These are phyloP conservation scores for Engraulis encrasicolus DNA, from an alignment of 2,113 vertebrate species.

Conservation along the genomic window DNA sequence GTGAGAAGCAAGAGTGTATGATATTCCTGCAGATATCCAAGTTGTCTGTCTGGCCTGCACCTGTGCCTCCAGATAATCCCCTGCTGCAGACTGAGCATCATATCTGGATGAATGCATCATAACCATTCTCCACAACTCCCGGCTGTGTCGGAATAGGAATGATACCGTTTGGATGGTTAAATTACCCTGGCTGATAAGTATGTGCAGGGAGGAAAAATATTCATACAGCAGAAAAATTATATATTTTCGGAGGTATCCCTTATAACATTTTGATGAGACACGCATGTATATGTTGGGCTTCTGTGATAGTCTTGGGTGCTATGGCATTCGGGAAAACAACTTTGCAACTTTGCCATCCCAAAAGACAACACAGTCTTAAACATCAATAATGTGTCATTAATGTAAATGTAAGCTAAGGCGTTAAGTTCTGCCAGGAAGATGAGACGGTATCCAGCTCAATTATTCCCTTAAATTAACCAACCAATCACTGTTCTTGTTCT, in stretches of 20 bases:
- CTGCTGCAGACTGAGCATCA: neutral
- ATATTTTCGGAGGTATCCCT: neutral
- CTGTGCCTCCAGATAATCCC: neutral
- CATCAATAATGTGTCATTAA: no score
- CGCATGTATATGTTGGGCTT: neutral
- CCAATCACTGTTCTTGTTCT: no score
- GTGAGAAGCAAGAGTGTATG: no score
- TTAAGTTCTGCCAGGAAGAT: no score
- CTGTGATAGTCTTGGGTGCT: neutral
- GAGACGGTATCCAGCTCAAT: no score
- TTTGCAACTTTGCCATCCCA: no score
- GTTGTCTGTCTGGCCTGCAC: neutral
- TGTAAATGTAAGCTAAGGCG: no score
- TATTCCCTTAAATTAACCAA: no score
- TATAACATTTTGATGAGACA: conserved; percentile 2
- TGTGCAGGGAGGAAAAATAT: neutral
- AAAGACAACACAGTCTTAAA: no score
- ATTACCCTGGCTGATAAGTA: neutral
- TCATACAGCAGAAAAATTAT: neutral
- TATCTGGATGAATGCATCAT: neutral
- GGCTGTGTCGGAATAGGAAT: neutral
- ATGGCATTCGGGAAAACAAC: neutral
- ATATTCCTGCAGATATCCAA: neutral
- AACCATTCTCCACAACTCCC: neutral
- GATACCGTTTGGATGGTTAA: neutral